Evolutionary conservation across 2,113 vertebrate species (phyloP).

Genomic region (Nettapus auritus): DNA sequence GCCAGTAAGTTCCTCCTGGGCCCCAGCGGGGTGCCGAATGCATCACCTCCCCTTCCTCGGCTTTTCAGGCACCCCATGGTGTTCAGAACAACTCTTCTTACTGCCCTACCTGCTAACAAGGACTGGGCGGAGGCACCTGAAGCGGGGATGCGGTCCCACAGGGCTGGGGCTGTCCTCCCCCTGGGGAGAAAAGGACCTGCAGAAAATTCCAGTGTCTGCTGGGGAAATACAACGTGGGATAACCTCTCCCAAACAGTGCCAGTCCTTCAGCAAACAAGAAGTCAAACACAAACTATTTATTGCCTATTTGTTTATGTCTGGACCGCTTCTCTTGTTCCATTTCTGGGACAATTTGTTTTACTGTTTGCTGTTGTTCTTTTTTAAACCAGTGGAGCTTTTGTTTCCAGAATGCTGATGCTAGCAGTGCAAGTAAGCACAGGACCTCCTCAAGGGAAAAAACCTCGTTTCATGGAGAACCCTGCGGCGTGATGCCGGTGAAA

Average conservation of each 20-base stretch:
- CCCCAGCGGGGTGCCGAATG: too few species aligned
- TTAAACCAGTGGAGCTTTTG: not conserved
- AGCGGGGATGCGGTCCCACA: too few species aligned
- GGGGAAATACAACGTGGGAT: not conserved
- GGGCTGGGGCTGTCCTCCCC: not conserved
- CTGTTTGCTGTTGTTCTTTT: not conserved
- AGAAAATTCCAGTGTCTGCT: not conserved
- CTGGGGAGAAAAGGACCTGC: not conserved
- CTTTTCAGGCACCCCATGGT: not conserved
- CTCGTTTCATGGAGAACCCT: not conserved
- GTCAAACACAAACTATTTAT: constrained; percentile 43
- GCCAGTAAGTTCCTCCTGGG: too few species aligned
- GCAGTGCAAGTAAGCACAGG: fast-evolving
- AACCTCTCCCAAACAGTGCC: not conserved
- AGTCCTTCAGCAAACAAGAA: constrained; percentile 18
- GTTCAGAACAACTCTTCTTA: not conserved
- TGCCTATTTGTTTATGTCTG: not conserved
- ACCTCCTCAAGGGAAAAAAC: not conserved
- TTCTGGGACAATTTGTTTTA: not conserved
- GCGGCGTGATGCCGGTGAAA: too few species aligned
- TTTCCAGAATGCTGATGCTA: not conserved
- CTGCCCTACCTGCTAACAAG: not conserved
- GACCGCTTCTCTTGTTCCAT: not conserved
- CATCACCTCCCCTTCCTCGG: not conserved
- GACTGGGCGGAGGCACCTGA: not conserved